Evolutionary conservation across 2,888 invertebrate genomes (phyloP).

Genomic region (Plagodis pulveraria): DNA sequence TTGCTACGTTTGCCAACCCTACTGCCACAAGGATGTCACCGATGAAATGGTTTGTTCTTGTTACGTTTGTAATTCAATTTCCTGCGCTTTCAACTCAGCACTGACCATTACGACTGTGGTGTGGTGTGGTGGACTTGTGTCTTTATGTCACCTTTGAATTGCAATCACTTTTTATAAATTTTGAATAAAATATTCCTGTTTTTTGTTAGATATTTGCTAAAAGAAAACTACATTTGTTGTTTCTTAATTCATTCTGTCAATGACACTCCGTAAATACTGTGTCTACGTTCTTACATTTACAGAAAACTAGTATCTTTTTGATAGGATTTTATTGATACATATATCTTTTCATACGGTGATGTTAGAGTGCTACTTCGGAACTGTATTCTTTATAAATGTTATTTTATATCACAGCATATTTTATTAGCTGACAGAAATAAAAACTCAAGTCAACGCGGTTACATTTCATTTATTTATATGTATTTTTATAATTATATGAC

Average conservation of each 20-base stretch:
- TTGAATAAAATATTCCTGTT: constrained; percentile 6
- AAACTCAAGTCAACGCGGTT: too few species aligned
- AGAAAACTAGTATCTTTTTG: too few species aligned
- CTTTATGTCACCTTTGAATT: constrained; percentile 17
- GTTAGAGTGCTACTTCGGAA: too few species aligned
- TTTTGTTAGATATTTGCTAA: constrained; percentile 5
- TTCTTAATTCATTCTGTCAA: neutral
- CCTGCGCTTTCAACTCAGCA: constrained; percentile 24
- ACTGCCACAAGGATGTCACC: constrained; percentile 18
- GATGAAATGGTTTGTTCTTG: constrained; percentile 32
- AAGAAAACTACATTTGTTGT: constrained; percentile 8
- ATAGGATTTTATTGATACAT: too few species aligned
- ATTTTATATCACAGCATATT: too few species aligned
- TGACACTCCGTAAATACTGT: neutral
- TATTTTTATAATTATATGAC: too few species aligned
- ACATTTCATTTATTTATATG: too few species aligned
- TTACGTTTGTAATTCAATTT: constrained; percentile 34
- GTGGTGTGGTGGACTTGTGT: constrained; percentile 24
- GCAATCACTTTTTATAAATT: constrained; percentile 11
- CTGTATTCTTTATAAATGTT: too few species aligned
- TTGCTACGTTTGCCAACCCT: constrained; percentile 42
- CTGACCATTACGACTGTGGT: constrained; percentile 17
- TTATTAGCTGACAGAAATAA: too few species aligned
- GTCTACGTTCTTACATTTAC: too few species aligned
- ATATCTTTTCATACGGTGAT: too few species aligned